A percentile compares a stretch with the other conserved stretches of the same genome.
Evolutionary conservation across 2,113 vertebrate genomes (phyloP).

Genomic region (Brachirus orientalis): DNA sequence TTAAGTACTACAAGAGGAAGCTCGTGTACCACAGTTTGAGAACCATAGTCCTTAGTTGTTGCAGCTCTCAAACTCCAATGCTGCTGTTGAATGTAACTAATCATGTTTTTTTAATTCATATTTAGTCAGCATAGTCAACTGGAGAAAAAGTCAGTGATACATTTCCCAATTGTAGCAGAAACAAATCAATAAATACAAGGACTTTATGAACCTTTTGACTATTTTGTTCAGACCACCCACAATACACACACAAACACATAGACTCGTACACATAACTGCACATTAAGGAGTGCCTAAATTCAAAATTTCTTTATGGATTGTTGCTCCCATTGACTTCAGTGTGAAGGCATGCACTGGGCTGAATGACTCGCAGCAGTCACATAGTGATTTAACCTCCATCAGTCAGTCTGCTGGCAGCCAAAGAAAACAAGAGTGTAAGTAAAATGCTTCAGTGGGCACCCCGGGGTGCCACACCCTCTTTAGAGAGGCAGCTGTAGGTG

Average conservation of each 20-base stretch:
- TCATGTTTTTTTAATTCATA: too few species aligned
- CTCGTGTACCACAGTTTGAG: too few species aligned
- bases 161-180: too few species aligned
- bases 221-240: slow-evolving; percentile 57
- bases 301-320: slow-evolving; percentile 43
- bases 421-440: slow-evolving; percentile 55
- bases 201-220: background rate
- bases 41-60: too few species aligned
- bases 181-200: too few species aligned
- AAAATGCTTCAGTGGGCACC: slow-evolving; percentile 62
- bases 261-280: slow-evolving; percentile 27
- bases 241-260: slow-evolving; percentile 9
- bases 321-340: slow-evolving; percentile 38
- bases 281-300: slow-evolving; percentile 46
- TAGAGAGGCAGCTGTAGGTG: slow-evolving; percentile 28
- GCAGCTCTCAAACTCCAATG: too few species aligned
- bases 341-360: slow-evolving; percentile 55
- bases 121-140: too few species aligned
- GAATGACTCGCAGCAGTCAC: slow-evolving; percentile 59
- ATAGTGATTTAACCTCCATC: slow-evolving; percentile 53
- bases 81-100: too few species aligned
- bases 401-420: slow-evolving; percentile 59
- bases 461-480: slow-evolving; percentile 44
- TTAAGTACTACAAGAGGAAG: too few species aligned
- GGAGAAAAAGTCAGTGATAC: too few species aligned